A percentile compares a stretch with the other conserved stretches of the same genome.
Conservation (phyloP, 2,797 vertebrate species). For the Falco concolor region DNA sequence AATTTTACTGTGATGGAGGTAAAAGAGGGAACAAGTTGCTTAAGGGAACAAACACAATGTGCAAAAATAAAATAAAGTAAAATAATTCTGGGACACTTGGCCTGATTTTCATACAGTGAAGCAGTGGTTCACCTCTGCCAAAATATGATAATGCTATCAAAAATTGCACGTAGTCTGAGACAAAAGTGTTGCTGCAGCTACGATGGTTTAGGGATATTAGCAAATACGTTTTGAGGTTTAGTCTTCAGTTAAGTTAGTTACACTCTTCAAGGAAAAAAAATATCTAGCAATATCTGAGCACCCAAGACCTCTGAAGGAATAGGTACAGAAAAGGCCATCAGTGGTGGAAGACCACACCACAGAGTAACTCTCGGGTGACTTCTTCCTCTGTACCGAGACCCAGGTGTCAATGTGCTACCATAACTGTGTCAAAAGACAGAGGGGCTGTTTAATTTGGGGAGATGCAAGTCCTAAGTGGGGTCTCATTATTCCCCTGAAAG, state of each 20-base stretch:
- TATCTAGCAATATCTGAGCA: neutral
- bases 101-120: neutral
- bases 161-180: neutral
- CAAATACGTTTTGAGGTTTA: neutral
- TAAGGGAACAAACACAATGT: neutral
- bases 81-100: neutral
- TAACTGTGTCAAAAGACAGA: neutral
- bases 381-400: neutral
- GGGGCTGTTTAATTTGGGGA: neutral
- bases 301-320: neutral
- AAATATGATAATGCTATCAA: neutral
- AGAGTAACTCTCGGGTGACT: neutral
- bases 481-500: neutral
- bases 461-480: neutral
- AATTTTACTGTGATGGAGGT: neutral
- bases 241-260: neutral
- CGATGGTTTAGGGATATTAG: neutral
- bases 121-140: neutral
- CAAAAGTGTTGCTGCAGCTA: neutral
- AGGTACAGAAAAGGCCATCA: neutral
- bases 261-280: neutral
- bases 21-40: neutral
- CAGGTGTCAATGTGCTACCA: neutral
- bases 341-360: neutral
- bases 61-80: neutral